A percentile compares a stretch with the other conserved stretches of the same genome.
These are phyloP conservation scores for Pocota personata DNA, from an alignment of 2,888 invertebrate species.

Conservation along the genomic window DNA sequence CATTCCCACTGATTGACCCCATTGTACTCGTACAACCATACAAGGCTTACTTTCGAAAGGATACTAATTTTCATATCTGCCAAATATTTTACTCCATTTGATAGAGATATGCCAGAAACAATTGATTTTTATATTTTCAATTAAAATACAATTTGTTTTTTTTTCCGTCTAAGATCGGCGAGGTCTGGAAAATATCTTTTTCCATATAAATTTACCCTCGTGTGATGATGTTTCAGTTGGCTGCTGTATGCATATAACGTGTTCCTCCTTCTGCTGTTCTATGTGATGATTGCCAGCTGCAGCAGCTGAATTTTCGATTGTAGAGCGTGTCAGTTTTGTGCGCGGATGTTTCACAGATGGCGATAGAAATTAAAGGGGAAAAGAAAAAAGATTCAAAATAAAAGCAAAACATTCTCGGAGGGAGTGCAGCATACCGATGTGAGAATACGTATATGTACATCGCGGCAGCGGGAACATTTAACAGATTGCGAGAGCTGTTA, in stretches of 20 bases:
- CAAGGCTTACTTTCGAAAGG: no score
- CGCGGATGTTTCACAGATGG: constrained; percentile 71
- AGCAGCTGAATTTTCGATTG: constrained; percentile 71
- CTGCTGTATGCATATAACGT: constrained; percentile 27
- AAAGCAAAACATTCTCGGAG: neutral
- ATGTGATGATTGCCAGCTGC: constrained; percentile 71
- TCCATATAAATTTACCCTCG: constrained; percentile 6
- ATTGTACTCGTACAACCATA: no score
- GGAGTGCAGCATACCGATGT: neutral
- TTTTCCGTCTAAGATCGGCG: neutral
- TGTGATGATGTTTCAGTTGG: constrained; percentile 20
- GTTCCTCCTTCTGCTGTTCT: constrained; percentile 11
- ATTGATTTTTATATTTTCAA: neutral
- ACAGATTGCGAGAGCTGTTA: constrained; percentile 62
- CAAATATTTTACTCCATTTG: neutral
- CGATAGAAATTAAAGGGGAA: constrained; percentile 53
- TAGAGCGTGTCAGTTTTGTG: constrained; percentile 61
- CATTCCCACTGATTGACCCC: no score
- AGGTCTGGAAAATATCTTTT: constrained; percentile 60
- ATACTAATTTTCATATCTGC: no score
- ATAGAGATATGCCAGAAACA: no score
- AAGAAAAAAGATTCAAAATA: constrained; percentile 18
- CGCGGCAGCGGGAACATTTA: constrained; percentile 40
- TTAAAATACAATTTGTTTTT: neutral
- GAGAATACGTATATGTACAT: neutral